Evolutionary conservation across 2,113 vertebrate species (phyloP).

Genomic region (Brachypodius melanocephalos): DNA sequence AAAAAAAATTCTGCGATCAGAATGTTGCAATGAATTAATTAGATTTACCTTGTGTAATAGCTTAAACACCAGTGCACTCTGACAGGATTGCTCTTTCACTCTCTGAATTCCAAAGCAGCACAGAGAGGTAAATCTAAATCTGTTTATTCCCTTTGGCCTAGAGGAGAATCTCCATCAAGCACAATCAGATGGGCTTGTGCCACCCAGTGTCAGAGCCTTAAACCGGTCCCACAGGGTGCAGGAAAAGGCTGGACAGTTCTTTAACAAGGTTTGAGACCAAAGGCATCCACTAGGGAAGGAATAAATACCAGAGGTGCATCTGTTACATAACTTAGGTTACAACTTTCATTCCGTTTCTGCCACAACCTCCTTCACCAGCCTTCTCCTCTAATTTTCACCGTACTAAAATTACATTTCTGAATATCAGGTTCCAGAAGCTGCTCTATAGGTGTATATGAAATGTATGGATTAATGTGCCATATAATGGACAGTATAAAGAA

Average conservation of each 20-base stretch:
- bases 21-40: background rate
- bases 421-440: background rate
- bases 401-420: background rate
- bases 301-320: background rate
- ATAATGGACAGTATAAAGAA: constrained; percentile 27
- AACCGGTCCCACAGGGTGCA: background rate
- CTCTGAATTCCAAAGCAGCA: background rate
- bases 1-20: background rate
- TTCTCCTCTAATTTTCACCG: background rate
- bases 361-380: background rate
- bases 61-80: background rate
- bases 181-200: background rate
- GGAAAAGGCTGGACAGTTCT: background rate
- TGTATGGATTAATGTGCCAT: constrained; percentile 28
- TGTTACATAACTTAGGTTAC: background rate
- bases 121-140: background rate
- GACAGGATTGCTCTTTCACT: background rate
- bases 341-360: background rate
- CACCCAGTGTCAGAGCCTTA: background rate
- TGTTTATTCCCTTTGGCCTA: background rate
- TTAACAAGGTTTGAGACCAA: background rate
- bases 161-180: background rate
- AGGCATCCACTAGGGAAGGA: background rate
- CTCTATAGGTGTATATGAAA: background rate
- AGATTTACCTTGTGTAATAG: background rate